A percentile compares a stretch with the other conserved stretches of the same genome.
Conservation (phyloP, 2,113 vertebrate species). For the Podarcis cretensis region DNA sequence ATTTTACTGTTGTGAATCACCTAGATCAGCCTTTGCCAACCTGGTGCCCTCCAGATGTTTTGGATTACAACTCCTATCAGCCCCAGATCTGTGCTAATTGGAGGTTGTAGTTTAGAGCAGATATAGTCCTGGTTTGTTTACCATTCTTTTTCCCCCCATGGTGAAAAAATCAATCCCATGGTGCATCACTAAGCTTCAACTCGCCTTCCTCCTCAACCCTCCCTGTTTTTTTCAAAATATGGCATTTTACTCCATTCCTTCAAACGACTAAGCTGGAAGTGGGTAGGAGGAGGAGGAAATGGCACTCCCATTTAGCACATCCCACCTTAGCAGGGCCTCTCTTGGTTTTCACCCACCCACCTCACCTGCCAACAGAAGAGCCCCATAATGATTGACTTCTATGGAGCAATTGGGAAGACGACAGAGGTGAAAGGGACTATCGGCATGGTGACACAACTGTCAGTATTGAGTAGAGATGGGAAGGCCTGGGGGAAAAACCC, state of each 20-base stretch:
- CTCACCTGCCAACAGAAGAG: neutral
- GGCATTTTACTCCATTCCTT: neutral
- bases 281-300: neutral
- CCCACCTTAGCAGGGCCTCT: neutral
- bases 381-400: neutral
- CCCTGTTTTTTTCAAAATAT: neutral
- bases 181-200: neutral
- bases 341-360: neutral
- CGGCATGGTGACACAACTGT: neutral
- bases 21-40: too few relatives aligned
- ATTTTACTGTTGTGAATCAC: neutral
- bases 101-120: neutral
- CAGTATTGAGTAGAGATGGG: too few relatives aligned
- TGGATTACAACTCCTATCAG: too few relatives aligned
- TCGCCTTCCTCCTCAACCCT: neutral
- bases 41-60: too few relatives aligned
- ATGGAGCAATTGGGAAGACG: neutral
- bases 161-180: too few relatives aligned
- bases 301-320: too few relatives aligned
- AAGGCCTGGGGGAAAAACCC: too few relatives aligned
- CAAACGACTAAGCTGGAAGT: neutral
- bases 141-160: neutral
- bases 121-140: neutral
- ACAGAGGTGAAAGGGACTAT: neutral
- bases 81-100: too few relatives aligned